Base-by-base conservation (phyloP, 2,888 invertebrate genomes). In the Drosophila testacea region DNA sequence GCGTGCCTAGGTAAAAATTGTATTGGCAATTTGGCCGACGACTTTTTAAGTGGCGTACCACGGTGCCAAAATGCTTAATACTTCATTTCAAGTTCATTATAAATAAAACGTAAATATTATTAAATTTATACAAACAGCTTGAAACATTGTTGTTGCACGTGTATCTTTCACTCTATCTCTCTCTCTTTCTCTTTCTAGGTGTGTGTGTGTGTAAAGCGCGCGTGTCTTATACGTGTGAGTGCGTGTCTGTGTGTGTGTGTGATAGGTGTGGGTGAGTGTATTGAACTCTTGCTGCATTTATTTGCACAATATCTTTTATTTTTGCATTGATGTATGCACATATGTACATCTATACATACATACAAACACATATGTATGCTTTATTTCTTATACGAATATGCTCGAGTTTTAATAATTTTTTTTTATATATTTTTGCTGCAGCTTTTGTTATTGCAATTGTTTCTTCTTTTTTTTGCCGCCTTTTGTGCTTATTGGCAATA, bases 61-160 rank as follows among this genome's bases (percentile, higher is more conserved):
- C 76, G n/a, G 79, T 76, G 75, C 79, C 79, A 39, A 22, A 48
- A 30, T 47, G 52, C 51, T 52, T 44, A 22, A 22, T 27, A 51
- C 30, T 65, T 69, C 42, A 60, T 83, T 84, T 84, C 83, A 84
- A 84, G 83, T 84, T 84, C 89, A 84, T 81, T 87, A 87, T 81
- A 78, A 87, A 89, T 66, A 83, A 86, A 84, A 89, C 89, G 89
- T 84, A 86, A 84, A 84, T 89, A 84, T 84, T 83, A 87, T 83
- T 89, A 81, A 89, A 83, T 84, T 81, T 81, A 77, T 83, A 81
- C 73, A 83, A 80, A 75, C 83, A 68, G 51, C 52, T 30, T 46
- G 60, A 57, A 41, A 57, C 51, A 51, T 28, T 65, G 48, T 69
- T 64, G 34, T 62, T 77, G 69, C 66, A 63, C 63, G 57, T 73